Evolutionary conservation across 2,888 invertebrate species (phyloP), one percentile per base, ranked within the genome.

Genomic region (Hipparchia sbordonii): DNA sequence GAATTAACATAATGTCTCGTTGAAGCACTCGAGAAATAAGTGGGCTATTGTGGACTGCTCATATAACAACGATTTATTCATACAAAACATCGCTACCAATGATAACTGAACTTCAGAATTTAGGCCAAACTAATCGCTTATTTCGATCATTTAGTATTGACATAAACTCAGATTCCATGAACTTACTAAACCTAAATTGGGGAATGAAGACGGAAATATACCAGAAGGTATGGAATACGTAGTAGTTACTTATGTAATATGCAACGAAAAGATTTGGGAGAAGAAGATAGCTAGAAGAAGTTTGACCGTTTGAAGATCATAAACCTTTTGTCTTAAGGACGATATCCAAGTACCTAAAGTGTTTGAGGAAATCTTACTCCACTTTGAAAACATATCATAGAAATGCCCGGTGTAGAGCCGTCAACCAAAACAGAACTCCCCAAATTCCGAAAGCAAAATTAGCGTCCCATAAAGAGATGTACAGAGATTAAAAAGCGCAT

Each of bases 1-100:
- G 77, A 79, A 79, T 81, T 77, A 76, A 78, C 78, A 78, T 77
- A 80, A 80, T 76, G 79, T 77, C 76, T 77, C 78, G 75, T 80
- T 79, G 80, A 75, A 67, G 63, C 72, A 71, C 65, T 71, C 75
- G 48, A 74, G 71, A 70, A 76, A 72, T 77, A 76, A 74, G 72
- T 72, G 76, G 70, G 48, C 72, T 75, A 73, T 76, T 76, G 73
- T 73, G 52, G 13, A 13, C 61, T 70, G 72, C 54, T 71, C 66
- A 56, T 70, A 57, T 66, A 45, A 74, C 72, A 76, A 67, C 70
- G 72, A 61, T 72, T 69, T 73, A 71, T 71, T 72, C 71, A 76
- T 74, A 69, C 63, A 9, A 60, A 54, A 61, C 72, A 51, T 62
- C 59, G 67, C 33, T 67, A 66, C n/a, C 33, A 23, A 63, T 45